Percentiles rank a stretch among this genome's conserved stretches.
phyloP scores from a whole-genome alignment of 2,888 invertebrate species.

The Zhuqinia jingwanae region DNA sequence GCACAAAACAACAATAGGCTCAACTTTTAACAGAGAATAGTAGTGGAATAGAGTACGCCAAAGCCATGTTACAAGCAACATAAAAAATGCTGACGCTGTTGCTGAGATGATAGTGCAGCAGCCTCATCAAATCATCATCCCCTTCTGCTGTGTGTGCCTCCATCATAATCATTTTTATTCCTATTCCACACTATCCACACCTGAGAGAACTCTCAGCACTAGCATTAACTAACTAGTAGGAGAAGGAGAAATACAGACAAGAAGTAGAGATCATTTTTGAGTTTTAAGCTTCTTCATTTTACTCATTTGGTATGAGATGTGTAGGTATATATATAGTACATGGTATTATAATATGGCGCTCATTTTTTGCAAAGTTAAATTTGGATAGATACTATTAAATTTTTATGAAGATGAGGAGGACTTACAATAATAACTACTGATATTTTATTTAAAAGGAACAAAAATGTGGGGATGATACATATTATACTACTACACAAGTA shows the following conservation, averaged over 20 bases:
- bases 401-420: conserved; percentile 30
- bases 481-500: not conserved
- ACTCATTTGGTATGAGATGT: conserved; percentile 3
- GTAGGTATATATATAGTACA: not conserved
- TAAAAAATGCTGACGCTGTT: not conserved
- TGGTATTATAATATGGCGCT: no score
- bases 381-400: conserved; percentile 48
- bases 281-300: conserved; percentile 31
- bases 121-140: not conserved
- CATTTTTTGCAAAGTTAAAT: conserved; percentile 43
- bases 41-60: conserved; percentile 17
- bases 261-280: conserved; percentile 29
- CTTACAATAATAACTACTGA: not conserved
- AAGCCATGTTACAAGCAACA: not conserved
- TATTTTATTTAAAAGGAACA: conserved; percentile 30
- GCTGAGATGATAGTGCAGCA: conserved; percentile 10
- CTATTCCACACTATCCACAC: conserved; percentile 25
- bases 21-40: conserved; percentile 2
- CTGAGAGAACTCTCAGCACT: conserved; percentile 25
- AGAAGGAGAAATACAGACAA: not conserved
- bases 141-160: not conserved
- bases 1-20: conserved; percentile 4
- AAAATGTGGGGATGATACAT: conserved; percentile 19
- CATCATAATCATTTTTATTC: conserved; percentile 15
- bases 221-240: not conserved